A percentile compares a stretch with the other conserved stretches of the same genome.
These are phyloP conservation scores for Zalophus californianus DNA, from an alignment of 2,797 vertebrate species.

Conservation along the genomic window DNA sequence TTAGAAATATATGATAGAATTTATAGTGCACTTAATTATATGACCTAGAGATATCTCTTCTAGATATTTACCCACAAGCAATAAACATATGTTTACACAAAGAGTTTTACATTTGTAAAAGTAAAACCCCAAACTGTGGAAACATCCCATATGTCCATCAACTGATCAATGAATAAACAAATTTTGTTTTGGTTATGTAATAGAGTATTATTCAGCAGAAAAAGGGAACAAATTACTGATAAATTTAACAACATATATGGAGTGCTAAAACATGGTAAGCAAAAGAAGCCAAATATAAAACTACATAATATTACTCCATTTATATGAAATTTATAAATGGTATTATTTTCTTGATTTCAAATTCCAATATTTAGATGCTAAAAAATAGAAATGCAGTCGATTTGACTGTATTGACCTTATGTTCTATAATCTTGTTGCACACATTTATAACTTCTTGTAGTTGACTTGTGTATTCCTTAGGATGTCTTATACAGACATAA, in stretches of 20 bases:
- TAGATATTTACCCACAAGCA: neutral
- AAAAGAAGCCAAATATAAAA: neutral
- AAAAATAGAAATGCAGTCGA: neutral
- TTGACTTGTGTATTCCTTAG: neutral
- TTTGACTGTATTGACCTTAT: neutral
- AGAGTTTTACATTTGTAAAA: neutral
- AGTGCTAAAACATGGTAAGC: neutral
- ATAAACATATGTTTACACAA: neutral
- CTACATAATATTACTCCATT: neutral
- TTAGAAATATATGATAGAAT: neutral
- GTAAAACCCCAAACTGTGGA: neutral
- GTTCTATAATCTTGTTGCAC: neutral
- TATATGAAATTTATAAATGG: neutral
- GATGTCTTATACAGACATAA: neutral
- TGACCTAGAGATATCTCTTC: neutral
- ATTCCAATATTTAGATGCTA: neutral
- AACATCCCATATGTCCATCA: neutral
- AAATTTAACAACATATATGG: neutral
- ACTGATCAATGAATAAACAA: neutral
- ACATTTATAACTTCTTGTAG: neutral
- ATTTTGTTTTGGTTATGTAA: neutral
- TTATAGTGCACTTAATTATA: neutral
- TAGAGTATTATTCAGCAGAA: neutral
- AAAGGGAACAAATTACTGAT: neutral
- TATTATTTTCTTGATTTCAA: constrained; percentile 3